Base-by-base conservation (phyloP, 2,113 vertebrate species). In the Gopherus evgoodei region DNA sequence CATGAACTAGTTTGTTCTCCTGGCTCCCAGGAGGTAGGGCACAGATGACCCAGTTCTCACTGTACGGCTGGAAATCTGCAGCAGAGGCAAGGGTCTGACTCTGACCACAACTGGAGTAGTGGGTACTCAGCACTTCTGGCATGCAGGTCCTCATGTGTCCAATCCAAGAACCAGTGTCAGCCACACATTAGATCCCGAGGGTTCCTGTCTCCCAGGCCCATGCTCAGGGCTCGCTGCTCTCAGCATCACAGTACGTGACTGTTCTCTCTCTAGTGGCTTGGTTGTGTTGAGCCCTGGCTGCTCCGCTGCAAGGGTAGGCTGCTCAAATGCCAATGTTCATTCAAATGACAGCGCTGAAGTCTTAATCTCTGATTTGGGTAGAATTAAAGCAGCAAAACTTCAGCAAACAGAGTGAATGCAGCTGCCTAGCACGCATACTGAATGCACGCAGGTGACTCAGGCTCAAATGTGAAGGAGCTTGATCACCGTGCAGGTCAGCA, bases 281-380 rank as follows among this genome's bases (percentile, higher is more conserved):
- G 72, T 83, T 86, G 19, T 47, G 90, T 89, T 54, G 69, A 84
- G 82, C 89, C 92, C 84, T 79, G 91, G 78, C 91, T 92, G 50
- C 75, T 93, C 54, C n/a, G 44, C 96, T 95, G 95, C 96, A 96
- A 96, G 95, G 79, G 93, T 47, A 97, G 97, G 90, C 78, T 96
- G 92, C 94, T 93, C 91, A 97, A 97, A 96, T 94, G 94, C 90
- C 96, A 93, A 87, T 94, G 84, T 86, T 80, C 93, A 96, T 97
- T 96, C 95, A 94, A 91, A 85, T 84, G 84, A 96, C 93, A 96
- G 84, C 84, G 59, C 78, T 50, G n/a, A 94, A 44, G 81, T 83
- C 92, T 97, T 94, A 92, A 96, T 90, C 83, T 90, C 93, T 91
- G 90, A 92, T 96, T 95, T 91, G 76, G 47, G 76, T 56, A 82